Evolutionary conservation across 2,113 vertebrate species (phyloP).

Genomic region (Siphamia tubifer): DNA sequence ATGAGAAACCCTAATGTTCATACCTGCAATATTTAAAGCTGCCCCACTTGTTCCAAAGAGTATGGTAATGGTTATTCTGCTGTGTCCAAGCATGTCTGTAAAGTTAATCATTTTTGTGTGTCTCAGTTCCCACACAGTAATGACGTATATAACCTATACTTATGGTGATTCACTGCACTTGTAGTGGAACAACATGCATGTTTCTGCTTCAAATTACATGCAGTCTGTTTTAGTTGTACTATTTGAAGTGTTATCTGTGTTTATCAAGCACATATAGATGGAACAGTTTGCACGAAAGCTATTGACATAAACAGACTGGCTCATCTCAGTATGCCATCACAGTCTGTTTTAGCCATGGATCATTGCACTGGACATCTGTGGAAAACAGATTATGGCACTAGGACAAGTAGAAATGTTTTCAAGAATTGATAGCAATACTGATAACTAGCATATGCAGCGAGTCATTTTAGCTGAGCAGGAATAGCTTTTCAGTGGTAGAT

Average conservation of each 20-base stretch:
- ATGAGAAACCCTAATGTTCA: neutral
- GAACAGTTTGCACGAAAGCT: conserved; percentile 26
- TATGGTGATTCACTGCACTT: neutral
- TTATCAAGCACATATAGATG: conserved; percentile 29
- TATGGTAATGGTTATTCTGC: neutral
- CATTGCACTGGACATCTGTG: conserved; percentile 36
- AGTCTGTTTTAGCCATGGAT: conserved; percentile 52
- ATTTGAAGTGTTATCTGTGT: conserved; percentile 13
- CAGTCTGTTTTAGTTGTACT: neutral
- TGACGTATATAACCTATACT: conserved; percentile 3
- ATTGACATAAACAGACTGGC: conserved; percentile 52
- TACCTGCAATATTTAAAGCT: neutral
- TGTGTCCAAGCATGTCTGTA: neutral
- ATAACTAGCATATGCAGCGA: too few relatives aligned
- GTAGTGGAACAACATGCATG: neutral
- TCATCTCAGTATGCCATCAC: conserved; percentile 34
- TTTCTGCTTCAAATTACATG: conserved; percentile 16
- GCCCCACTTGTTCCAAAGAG: neutral
- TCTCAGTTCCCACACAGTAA: neutral
- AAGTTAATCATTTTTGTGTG: neutral
- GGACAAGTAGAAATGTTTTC: neutral
- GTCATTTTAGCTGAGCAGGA: too few relatives aligned
- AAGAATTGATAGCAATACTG: too few relatives aligned
- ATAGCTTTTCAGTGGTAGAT: neutral
- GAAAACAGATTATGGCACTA: conserved; percentile 25